phyloP scores from a whole-genome alignment of 2,888 invertebrate genomes.

The Patella ulyssiponensis region DNA sequence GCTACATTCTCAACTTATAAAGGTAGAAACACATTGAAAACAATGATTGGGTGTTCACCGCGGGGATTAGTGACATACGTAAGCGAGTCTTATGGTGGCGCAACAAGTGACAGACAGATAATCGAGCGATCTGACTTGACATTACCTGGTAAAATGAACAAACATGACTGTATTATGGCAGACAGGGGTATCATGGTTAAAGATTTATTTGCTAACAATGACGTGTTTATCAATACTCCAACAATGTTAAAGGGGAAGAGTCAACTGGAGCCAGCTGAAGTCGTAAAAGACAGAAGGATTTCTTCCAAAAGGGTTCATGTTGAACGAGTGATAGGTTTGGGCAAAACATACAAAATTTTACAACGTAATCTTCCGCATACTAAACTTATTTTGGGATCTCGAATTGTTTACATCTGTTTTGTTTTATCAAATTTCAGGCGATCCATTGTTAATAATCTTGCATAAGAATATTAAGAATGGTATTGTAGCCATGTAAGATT shows the following conservation, averaged over 20 bases:
- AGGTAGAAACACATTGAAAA: constrained; percentile 16
- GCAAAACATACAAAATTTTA: constrained; percentile 27
- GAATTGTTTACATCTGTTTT: constrained; percentile 28
- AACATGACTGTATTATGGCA: constrained; percentile 29
- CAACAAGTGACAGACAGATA: constrained; percentile 14
- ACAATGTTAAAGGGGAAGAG: constrained; percentile 25
- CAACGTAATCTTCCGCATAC: constrained; percentile 9
- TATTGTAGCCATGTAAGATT: too few species aligned
- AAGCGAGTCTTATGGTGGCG: constrained; percentile 11
- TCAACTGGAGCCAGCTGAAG: constrained; percentile 23
- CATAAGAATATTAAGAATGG: too few species aligned
- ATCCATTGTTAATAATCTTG: constrained; percentile 19
- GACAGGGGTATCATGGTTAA: constrained; percentile 34
- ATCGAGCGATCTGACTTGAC: constrained; percentile 12
- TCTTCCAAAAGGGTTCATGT: constrained; percentile 25
- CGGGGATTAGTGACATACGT: constrained; percentile 12
- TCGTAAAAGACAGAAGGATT: constrained; percentile 26
- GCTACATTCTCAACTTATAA: constrained; percentile 20
- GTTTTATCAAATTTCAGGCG: constrained; percentile 25
- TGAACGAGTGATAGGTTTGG: constrained; percentile 25
- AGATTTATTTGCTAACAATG: constrained; percentile 29
- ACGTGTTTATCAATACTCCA: constrained; percentile 27
- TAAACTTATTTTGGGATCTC: constrained; percentile 18
- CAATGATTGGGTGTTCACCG: constrained; percentile 18
- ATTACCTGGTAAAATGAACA: neutral